Evolutionary conservation across 2,888 invertebrate genomes (phyloP).

Genomic region (Dynastes tityus): DNA sequence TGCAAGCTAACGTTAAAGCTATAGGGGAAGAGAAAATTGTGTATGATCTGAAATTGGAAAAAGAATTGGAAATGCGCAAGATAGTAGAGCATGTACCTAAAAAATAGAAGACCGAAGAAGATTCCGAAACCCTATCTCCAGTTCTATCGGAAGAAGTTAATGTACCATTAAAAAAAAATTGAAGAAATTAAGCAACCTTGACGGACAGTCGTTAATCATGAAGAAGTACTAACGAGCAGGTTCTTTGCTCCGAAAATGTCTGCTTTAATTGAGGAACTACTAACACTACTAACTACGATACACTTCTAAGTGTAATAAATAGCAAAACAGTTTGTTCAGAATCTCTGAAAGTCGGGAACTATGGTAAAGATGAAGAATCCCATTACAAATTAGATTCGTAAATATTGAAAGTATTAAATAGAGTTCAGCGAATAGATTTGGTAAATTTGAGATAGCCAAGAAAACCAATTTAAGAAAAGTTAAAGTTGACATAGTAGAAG

Average conservation of each 20-base stretch:
- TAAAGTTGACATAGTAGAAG: too few species aligned
- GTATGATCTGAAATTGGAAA: conserved; percentile 42
- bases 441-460: too few species aligned
- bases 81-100: conserved; percentile 29
- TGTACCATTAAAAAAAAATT: conserved; percentile 65
- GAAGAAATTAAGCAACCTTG: conserved; percentile 72
- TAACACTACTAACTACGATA: conserved; percentile 1
- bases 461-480: too few species aligned
- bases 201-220: conserved; percentile 69
- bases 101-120: conserved; percentile 56
- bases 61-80: conserved; percentile 45
- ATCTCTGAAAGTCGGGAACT: not conserved
- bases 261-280: conserved; percentile 40
- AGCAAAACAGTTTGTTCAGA: too few species aligned
- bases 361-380: too few species aligned
- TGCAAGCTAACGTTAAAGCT: conserved; percentile 52
- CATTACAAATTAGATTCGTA: too few species aligned
- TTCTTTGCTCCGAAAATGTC: conserved; percentile 71
- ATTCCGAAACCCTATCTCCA: not conserved
- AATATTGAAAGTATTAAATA: too few species aligned
- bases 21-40: conserved; percentile 35
- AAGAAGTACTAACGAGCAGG: conserved; percentile 75
- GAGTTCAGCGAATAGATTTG: too few species aligned
- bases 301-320: conserved; percentile 33
- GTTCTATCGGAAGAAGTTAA: conserved; percentile 60